Conservation (phyloP, 2,113 vertebrate species). For the Plecturocebus donacophilus region DNA sequence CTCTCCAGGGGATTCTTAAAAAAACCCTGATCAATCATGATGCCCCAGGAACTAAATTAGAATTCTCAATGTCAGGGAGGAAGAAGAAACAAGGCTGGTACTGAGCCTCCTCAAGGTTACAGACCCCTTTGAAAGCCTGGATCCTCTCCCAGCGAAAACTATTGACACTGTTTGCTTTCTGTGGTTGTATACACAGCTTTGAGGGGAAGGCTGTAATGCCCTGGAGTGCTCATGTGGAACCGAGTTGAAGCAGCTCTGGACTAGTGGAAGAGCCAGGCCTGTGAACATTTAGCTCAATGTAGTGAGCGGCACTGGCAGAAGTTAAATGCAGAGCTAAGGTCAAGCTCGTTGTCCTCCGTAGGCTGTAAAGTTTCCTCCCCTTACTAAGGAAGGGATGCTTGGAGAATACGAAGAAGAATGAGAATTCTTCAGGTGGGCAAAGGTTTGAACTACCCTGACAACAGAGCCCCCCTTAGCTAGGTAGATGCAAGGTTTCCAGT, state of each 20-base stretch:
- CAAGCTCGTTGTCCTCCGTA: accelerated
- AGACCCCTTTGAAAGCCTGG: not conserved
- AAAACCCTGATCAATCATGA: not conserved
- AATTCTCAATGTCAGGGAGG: not conserved
- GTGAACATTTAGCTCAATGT: not conserved
- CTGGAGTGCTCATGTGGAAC: not conserved
- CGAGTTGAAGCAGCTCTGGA: not conserved
- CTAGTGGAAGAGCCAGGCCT: not conserved
- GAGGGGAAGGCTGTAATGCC: not conserved
- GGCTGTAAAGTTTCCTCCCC: not conserved
- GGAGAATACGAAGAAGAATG: not conserved
- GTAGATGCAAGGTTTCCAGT: accelerated
- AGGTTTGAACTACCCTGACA: not conserved
- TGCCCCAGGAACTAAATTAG: not conserved
- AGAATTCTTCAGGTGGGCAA: not conserved
- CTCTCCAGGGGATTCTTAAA: not conserved
- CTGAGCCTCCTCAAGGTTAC: not conserved
- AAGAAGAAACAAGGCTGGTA: not conserved
- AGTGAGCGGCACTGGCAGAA: not conserved
- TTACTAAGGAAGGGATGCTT: not conserved
- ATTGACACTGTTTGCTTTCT: not conserved
- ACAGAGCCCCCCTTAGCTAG: not conserved
- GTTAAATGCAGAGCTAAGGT: not conserved
- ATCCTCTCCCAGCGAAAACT: not conserved
- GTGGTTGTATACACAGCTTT: not conserved